Conservation (phyloP, 2,113 vertebrate genomes). For the Narcine bancroftii region DNA sequence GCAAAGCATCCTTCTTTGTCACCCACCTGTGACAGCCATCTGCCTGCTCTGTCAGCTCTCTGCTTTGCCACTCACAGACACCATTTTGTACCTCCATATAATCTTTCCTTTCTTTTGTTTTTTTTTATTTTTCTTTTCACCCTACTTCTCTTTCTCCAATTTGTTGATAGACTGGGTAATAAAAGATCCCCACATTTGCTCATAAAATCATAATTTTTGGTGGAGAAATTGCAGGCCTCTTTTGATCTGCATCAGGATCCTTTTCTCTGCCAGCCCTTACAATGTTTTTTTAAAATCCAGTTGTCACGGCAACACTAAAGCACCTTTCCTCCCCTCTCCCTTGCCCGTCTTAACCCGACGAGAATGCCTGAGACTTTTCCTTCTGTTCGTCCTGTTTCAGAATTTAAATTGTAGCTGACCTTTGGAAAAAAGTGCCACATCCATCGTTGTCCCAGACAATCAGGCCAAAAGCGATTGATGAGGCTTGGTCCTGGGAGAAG, state of each 20-base stretch:
- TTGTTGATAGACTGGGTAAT: not conserved
- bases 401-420: not conserved
- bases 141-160: not conserved
- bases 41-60: not conserved
- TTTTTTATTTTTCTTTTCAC: not conserved
- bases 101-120: not conserved
- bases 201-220: not conserved
- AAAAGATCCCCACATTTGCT: not conserved
- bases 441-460: not conserved
- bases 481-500: not conserved
- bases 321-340: not conserved
- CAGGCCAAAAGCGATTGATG: not conserved
- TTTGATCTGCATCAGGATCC: not conserved
- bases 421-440: not conserved
- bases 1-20: not conserved
- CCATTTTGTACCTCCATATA: not conserved
- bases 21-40: not conserved
- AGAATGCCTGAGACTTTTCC: not conserved
- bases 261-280: not conserved
- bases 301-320: not conserved
- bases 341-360: not conserved
- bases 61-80: not conserved
- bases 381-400: not conserved
- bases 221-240: not conserved
- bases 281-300: not conserved